Evolutionary conservation across 2,113 vertebrate species (phyloP), one percentile per base, ranked within the genome.

Genomic region (Nesoenas mayeri): DNA sequence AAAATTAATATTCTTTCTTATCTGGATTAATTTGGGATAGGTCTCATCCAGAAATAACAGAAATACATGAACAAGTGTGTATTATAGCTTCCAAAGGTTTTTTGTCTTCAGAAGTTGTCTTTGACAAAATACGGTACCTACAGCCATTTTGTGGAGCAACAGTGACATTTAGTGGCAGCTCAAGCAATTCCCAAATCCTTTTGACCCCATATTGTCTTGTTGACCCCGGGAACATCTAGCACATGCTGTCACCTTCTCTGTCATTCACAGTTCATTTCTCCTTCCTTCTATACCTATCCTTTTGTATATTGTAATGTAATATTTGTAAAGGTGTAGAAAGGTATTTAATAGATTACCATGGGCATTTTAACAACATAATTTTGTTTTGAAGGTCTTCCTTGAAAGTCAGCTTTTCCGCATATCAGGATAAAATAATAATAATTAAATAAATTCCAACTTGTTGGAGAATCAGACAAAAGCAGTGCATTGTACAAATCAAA

Each of bases 131-230:
- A 29, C 65, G 54, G 19, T 54, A 28, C 66, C 56, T 53, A 13
- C 32, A 72, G 65, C 10, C 57, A 92, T 84, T 93, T 47, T 62
- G 75, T 94, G 82, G 87, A 94, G 82, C 95, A 96, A 96, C 77
- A 96, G 92, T 95, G 97, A 96, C 96, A 81, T 95, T 62, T 44
- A 96, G 95, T 90, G 95, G 95, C 87, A 65, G 20, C n/a, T 61
- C 26, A 47, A 81, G 56, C 62, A 93, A 94, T 36, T 88, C 74
- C 61, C 40, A 34, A 64, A 61, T 62, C 66, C 67, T 62, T 4
- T 32, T 64, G 83, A 19, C 54, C 69, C 18, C 51, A 62, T 53
- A 26, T 25, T 28, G 22, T 51, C 47, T 44, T 42, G 5, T 5
- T 44, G 65, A 83, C 57, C 62, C 38, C 0, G 0, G 24, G 16